Base-by-base conservation (phyloP, 2,888 invertebrate species). In the Opisthograptis luteolata region DNA sequence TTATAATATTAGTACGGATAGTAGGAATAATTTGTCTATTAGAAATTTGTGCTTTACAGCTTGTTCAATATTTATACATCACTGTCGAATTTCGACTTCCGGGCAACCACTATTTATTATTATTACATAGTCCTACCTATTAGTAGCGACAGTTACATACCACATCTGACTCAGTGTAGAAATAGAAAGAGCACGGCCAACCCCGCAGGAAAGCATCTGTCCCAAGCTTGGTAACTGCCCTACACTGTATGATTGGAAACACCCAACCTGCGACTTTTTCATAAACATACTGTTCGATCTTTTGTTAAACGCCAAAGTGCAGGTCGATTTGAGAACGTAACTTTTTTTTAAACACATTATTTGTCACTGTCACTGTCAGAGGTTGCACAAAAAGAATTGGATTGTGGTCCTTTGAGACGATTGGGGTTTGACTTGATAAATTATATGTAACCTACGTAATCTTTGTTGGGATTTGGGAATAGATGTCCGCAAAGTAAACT, bases 261-360 rank as follows among this genome's bases (percentile, higher is more conserved):
- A 12, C 7, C 1, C 4, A 22, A 37, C 30, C 44, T 15, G 22
- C 22, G 8, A 17, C 15, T 31, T 37, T 13, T 39, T 32, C 25
- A 2, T 25, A 37, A 45, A 45, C n/a, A n/a, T 45, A 45, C 39
- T 45, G 39, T 45, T 46, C 32, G 37, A 46, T 39, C 32, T 39
- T 32, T 46, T 39, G 32, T 44, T 9, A 30, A 24, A 15, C 1
- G 1, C 15, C 22, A 15, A 17, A 42, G 9, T n/a, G 37, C 39
- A 32, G 37, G 37, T 32, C 37, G 31, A 32, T 37, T 28, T 32
- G 14, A 17, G 5, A 24, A 37, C 36, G 30, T 19, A 42, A 19
- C 12, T 8, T 7, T 35, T 35, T 35, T 24, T 30, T 30, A 14
- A 37, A n/a, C 36, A 45, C 45, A 36, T 47, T 32, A 47, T 35